Evolutionary conservation across 1,140 invertebrate species (phyloP), one percentile per base, ranked within the genome.

Genomic region (Whitmania pigra): DNA sequence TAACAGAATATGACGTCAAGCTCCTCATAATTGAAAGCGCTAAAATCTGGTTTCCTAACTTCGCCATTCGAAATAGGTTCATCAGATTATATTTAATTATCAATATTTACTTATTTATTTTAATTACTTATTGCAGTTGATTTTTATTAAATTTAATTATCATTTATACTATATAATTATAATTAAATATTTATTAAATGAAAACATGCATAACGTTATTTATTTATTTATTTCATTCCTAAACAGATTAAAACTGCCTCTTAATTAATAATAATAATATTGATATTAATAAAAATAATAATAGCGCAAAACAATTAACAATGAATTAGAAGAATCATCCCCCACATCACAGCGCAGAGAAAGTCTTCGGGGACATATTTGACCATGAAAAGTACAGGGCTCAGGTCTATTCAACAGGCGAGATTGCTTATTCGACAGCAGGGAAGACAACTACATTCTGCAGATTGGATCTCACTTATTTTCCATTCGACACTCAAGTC

Each of bases 371-470:
- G 22, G 57, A 63, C 57, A 63, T 63, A 7, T 63, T 63, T 18
- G 57, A 63, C 57, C 57, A 63, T 18, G 57, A 63, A 31, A 63
- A 31, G 57, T 63, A 63, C 57, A 63, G 57, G 29, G 57, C 57
- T 0, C 57, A 63, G 18, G 22, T 63, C 57, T 63, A 11, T 20
- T 63, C 13, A n/a, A 63, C 22, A 13, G 57, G 57, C 15, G 1
- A 22, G 18, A 31, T 63, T 31, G 22, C 57, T 63, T 63, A 63
- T 20, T 63, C 57, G 9, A 63, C 57, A 13, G 22, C 57, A 31
- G 57, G 57, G 11, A 63, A 63, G 57, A 63, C 57, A 20, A 63
- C 57, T 3, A 40, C 69, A 55, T 71, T 53, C 69, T 71, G 69
- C 53, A 36, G 20, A 53, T 53, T 71, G 27, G 53, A 71, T 25